Percentiles rank a stretch among this genome's conserved stretches.
These are phyloP conservation scores for Blastobasis adustella DNA, from an alignment of 2,888 invertebrate genomes.

Conservation along the genomic window DNA sequence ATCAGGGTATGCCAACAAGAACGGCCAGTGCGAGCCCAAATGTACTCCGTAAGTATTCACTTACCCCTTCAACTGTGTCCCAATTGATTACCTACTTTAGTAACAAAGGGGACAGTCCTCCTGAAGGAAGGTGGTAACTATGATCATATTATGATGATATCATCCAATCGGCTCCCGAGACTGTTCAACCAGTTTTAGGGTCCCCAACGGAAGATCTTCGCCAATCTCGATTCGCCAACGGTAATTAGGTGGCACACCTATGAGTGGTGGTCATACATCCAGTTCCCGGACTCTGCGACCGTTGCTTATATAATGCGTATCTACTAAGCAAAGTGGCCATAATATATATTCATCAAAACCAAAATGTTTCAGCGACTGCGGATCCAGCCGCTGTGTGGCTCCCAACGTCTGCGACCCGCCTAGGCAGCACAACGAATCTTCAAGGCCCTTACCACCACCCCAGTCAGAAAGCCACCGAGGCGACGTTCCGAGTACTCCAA, in stretches of 20 bases:
- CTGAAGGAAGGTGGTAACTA: too few relatives aligned
- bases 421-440: neutral
- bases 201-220: too few relatives aligned
- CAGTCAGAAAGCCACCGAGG: neutral
- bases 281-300: too few relatives aligned
- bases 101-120: too few relatives aligned
- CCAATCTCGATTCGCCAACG: too few relatives aligned
- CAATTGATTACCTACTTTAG: too few relatives aligned
- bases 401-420: conserved; percentile 52
- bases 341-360: neutral
- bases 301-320: neutral
- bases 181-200: too few relatives aligned
- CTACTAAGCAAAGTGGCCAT: neutral
- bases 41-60: conserved; percentile 40
- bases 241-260: too few relatives aligned
- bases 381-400: conserved; percentile 38
- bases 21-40: conserved; percentile 38
- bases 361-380: conserved; percentile 60
- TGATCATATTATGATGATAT: too few relatives aligned
- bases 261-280: too few relatives aligned
- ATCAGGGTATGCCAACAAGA: conserved; percentile 26
- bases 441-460: neutral
- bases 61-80: too few relatives aligned
- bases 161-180: too few relatives aligned
- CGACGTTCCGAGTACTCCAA: conserved; percentile 2